A percentile compares a stretch with the other conserved stretches of the same genome.
These are phyloP conservation scores for Gallinago stenura DNA, from an alignment of 2,797 vertebrate species.

Conservation along the genomic window DNA sequence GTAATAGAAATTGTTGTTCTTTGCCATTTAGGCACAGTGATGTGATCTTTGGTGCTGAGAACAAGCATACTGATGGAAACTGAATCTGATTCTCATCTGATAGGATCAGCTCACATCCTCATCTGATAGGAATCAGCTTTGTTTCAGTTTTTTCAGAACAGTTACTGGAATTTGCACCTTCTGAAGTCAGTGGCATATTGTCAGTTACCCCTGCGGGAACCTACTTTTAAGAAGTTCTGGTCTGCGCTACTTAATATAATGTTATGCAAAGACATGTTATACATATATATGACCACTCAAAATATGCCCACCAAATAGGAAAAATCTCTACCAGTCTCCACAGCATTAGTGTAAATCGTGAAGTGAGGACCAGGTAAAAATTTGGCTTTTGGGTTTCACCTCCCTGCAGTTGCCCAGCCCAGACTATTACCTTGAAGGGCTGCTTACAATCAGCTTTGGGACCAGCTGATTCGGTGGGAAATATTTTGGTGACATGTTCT, in stretches of 20 bases:
- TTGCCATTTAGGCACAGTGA: not conserved
- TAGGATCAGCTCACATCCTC: not conserved
- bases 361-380: not conserved
- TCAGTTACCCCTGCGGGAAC: not conserved
- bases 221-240: not conserved
- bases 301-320: not conserved
- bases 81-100: not conserved
- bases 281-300: not conserved
- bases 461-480: not conserved
- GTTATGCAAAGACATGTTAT: not conserved
- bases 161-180: not conserved
- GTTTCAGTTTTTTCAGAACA: not conserved
- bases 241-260: not conserved
- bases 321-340: not conserved
- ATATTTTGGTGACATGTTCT: rapidly evolving
- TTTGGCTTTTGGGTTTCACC: slow-evolving; percentile 11
- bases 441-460: not conserved
- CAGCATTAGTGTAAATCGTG: not conserved
- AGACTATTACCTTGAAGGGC: not conserved
- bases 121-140: not conserved
- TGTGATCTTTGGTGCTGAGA: not conserved
- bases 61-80: not conserved
- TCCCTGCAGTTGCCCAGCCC: not conserved
- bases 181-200: not conserved
- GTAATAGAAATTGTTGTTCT: not conserved